Base-by-base conservation (phyloP, 2,113 vertebrate species). In the Strix aluco region DNA sequence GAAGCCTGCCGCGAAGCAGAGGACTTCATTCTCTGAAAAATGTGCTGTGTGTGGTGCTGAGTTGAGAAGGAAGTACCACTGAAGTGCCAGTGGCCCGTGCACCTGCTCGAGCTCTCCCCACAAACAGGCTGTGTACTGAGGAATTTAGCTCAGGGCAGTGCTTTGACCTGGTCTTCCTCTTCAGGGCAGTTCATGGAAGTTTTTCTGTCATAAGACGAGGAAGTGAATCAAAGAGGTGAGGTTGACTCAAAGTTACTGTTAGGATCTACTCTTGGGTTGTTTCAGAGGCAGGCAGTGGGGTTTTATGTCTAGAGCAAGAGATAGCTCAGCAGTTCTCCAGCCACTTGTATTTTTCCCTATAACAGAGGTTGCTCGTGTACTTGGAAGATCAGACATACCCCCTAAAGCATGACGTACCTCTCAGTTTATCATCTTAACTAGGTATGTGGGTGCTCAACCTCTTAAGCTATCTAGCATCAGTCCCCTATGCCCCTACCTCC, bases 71-170 rank as follows among this genome's bases (percentile, higher is more conserved):
- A 8, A 11, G 27, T n/a, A 5, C 11, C 21, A 0, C 15, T 2
- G 27, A 13, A 2, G 11, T 4, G n/a, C 10, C n/a, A 0, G 9
- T 2, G 30, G 40, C 32, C 22, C 8, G 0, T 6, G 34, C 30
- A 4, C 14, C 10, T 23, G 59, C 23, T 14, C 3, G 0, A 4
- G 44, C 46, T 22, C 7, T 27, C 25, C 11, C 22, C 29, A 6
- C n/a, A 20, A 3, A 20, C 18, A 6, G 26, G 27, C 32, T 3
- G 0, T 11, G 0, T 3, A 0, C 47, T 2, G 26, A 30, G 42
- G 34, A 15, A 1, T 2, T 15, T 8, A 1, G 38, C 14, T 29
- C 38, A 11, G 54, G 27, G 17, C 10, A 2, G 47, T 1, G 10
- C 42, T 16, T 14, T 21, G 42, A 17, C 23, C 47, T 2, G 1